These are phyloP conservation scores for Clunio marinus DNA, from an alignment of 2,888 invertebrate species.

Conservation along the genomic window DNA sequence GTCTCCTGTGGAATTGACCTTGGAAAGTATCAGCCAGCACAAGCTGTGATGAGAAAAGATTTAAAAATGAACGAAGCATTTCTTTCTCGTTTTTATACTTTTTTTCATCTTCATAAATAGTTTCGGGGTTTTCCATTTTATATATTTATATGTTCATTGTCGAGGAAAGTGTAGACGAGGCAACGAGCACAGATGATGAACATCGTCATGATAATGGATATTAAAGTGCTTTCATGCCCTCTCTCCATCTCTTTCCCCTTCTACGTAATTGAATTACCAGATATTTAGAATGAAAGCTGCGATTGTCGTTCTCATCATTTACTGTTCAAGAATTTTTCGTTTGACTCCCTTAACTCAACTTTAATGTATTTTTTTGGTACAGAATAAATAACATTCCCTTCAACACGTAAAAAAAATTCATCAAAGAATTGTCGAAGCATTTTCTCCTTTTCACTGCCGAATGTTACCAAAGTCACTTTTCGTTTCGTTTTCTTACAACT, in stretches of 20 bases:
- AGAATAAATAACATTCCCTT: not conserved
- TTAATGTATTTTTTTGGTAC: not conserved
- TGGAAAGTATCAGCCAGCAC: not conserved
- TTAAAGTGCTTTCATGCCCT: slow-evolving; percentile 13
- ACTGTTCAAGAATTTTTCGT: no score
- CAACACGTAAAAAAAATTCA: not conserved
- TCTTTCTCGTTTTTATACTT: no score
- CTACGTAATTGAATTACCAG: slow-evolving; percentile 25
- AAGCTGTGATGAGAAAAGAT: not conserved
- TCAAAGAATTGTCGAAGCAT: not conserved
- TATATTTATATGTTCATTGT: not conserved
- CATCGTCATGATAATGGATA: slow-evolving; percentile 23
- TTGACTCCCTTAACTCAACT: no score
- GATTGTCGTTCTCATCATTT: not conserved
- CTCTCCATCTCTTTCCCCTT: not conserved
- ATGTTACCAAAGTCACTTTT: not conserved
- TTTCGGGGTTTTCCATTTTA: no score
- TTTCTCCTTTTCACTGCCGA: not conserved
- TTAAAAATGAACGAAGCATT: not conserved
- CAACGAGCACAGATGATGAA: slow-evolving; percentile 12
- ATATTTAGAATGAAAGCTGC: not conserved
- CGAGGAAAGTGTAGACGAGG: not conserved
- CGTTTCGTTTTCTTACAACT: not conserved
- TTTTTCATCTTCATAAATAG: not conserved
- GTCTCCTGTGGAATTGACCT: slow-evolving; percentile 3